These are phyloP conservation scores for Xyrauchen texanus DNA, from an alignment of 2,113 vertebrate genomes.

Conservation along the genomic window DNA sequence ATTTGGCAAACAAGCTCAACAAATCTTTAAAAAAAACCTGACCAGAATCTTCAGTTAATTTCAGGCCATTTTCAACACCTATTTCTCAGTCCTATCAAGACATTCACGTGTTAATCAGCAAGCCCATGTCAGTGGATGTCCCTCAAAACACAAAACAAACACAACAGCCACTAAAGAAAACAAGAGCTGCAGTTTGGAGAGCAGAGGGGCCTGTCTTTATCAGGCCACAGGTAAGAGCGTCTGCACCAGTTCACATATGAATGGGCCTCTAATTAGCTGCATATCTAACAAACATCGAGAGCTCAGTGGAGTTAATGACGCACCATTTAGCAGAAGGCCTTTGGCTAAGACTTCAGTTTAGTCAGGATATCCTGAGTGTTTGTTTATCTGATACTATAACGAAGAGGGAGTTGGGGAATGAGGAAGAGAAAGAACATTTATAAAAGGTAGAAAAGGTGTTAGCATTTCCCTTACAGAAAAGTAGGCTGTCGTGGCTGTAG, in stretches of 20 bases:
- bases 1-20: no score
- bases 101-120: slow-evolving; percentile 28
- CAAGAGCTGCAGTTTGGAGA: slow-evolving; percentile 24
- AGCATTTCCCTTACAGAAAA: no score
- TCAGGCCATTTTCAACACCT: no score
- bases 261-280: slow-evolving; percentile 83
- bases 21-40: no score
- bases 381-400: slow-evolving; percentile 30
- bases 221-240: slow-evolving; percentile 81
- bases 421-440: no score
- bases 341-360: slow-evolving; percentile 26
- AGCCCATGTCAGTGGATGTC: slow-evolving; percentile 13
- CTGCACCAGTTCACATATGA: slow-evolving; percentile 86
- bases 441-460: no score
- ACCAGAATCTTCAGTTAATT: no score
- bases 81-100: slow-evolving; percentile 13
- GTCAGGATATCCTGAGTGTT: slow-evolving; percentile 46
- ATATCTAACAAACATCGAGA: slow-evolving; percentile 72
- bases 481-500: no score
- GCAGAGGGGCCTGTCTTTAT: slow-evolving; percentile 60
- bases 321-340: slow-evolving; percentile 20
- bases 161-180: slow-evolving; percentile 40
- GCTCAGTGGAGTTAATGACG: slow-evolving; percentile 33
- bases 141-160: slow-evolving; percentile 34
- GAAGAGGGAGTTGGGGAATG: background rate